Evolutionary conservation across 2,113 vertebrate genomes (phyloP), one percentile per base, ranked within the genome.

Genomic region (Anolis carolinensis): DNA sequence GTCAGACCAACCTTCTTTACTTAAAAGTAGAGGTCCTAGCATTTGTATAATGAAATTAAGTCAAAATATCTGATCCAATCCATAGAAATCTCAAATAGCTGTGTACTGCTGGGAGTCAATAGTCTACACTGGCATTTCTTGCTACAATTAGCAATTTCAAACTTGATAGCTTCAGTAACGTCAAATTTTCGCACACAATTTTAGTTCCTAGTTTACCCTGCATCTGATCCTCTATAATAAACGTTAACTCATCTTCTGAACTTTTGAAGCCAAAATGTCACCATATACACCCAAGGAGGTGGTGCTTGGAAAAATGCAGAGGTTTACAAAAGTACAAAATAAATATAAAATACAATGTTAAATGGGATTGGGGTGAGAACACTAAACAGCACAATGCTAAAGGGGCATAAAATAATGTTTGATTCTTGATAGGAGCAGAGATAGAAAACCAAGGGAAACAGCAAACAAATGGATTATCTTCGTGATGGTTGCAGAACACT

Each of bases 91-190:
- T 89, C 71, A 78, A 27, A 82, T 1, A 79, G 20, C 21, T 62
- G 50, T 59, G n/a, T 32, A 27, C 21, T 23, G 63, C 4, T 65
- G 55, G 25, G 10, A 89, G 48, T 44, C 39, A 23, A 32, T 18
- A 34, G n/a, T 50, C 25, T 11, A 86, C 7, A 50, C 14, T 16
- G 63, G 36, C 34, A 14, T 50, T 32, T 48, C 89, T 89, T 65
- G 48, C 70, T 63, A 68, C 20, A 16, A 76, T 71, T 77, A 50
- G 27, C 52, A 34, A 36, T 1, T 86, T 44, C 10, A 63, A 0
- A 74, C 16, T 67, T 86, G 32, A 82, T 11, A 82, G 36, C 25
- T 90, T 81, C 48, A 18, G 14, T 9, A 8, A 86, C 89, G 27
- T 21, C 21, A 25, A 44, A 89, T 7, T 7, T 65, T 16, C 55